Conservation (phyloP, 2,797 vertebrate genomes). For the Diglossa cyanea region DNA sequence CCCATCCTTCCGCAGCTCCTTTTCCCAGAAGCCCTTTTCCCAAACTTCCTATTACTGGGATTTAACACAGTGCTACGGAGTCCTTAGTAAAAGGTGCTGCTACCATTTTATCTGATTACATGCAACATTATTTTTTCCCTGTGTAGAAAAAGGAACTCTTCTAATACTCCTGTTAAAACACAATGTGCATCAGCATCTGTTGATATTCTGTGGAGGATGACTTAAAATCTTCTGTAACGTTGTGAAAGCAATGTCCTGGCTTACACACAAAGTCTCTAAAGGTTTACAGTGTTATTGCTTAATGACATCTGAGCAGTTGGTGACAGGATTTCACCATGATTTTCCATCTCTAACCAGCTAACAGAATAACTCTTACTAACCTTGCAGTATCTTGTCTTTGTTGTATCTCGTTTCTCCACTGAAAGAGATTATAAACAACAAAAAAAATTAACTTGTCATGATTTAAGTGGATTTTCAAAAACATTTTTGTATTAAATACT, state of each 20-base stretch:
- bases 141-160: not conserved
- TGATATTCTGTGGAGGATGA: not conserved
- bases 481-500: not conserved
- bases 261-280: not conserved
- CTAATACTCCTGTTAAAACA: not conserved
- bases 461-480: not conserved
- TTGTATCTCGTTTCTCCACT: slow-evolving; percentile 92
- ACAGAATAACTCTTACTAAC: slow-evolving; percentile 68
- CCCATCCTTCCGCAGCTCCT: not conserved
- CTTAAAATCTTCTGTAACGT: not conserved
- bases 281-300: not conserved
- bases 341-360: not conserved
- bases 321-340: not conserved
- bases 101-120: not conserved
- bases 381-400: slow-evolving; percentile 90
- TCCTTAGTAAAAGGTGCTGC: not conserved
- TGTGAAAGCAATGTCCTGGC: not conserved
- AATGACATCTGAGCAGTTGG: not conserved
- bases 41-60: not conserved
- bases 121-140: accelerated
- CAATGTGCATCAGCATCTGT: not conserved
- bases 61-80: not conserved
- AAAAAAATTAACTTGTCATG: not conserved
- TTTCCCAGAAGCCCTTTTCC: not conserved
- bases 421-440: slow-evolving; percentile 50